These are phyloP conservation scores for Acheta domesticus DNA, from an alignment of 2,888 invertebrate genomes.

Conservation along the genomic window DNA sequence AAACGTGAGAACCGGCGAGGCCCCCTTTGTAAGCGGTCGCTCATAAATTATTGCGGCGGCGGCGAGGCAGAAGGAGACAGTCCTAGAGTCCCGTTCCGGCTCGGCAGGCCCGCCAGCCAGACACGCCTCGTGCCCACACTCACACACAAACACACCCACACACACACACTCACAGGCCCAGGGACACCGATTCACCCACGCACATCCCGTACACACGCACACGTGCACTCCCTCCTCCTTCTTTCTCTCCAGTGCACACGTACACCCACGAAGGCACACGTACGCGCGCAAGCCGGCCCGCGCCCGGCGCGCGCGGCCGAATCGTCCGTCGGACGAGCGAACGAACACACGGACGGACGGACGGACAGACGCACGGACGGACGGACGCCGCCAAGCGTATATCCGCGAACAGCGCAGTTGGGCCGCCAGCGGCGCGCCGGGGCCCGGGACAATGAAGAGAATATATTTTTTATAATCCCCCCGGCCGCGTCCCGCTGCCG, in stretches of 20 bases:
- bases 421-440: neutral
- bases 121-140: neutral
- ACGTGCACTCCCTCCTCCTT: too few relatives aligned
- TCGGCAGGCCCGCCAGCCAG: neutral
- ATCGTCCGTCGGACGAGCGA: neutral
- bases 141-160: neutral
- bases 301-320: neutral
- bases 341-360: neutral
- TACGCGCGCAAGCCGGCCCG: neutral
- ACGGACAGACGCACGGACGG: neutral
- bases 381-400: slow-evolving; percentile 10
- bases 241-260: too few relatives aligned
- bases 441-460: slow-evolving; percentile 18
- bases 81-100: slow-evolving; percentile 1
- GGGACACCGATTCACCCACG: neutral
- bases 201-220: too few relatives aligned
- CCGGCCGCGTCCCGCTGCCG: neutral
- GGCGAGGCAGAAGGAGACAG: slow-evolving; percentile 18
- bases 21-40: slow-evolving; percentile 4
- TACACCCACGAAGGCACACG: neutral
- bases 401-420: neutral
- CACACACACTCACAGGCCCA: too few relatives aligned
- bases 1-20: neutral
- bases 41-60: neutral
- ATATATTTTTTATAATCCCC: neutral